phyloP scores from a whole-genome alignment of 2,797 vertebrate species.

The Chiloscyllium punctatum region DNA sequence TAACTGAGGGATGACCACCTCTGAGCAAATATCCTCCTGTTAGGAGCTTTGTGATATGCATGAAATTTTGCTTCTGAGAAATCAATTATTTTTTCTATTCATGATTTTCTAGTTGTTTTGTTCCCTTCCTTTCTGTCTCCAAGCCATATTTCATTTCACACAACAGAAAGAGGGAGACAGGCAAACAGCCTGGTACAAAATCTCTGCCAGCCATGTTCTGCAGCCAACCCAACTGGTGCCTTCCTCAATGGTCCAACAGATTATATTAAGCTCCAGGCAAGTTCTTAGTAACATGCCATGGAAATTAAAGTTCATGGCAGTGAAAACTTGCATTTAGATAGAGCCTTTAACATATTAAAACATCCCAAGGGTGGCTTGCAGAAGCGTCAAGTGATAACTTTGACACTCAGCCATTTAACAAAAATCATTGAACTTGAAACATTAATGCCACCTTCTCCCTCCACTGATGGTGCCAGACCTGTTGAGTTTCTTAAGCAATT shows the following conservation, averaged over 20 bases:
- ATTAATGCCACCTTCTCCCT: too few species aligned
- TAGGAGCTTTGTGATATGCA: not conserved
- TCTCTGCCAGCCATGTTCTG: constrained; percentile 25
- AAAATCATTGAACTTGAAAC: too few species aligned
- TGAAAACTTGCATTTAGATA: not conserved
- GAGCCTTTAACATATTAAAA: not conserved
- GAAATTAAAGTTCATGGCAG: not conserved
- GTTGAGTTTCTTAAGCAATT: too few species aligned
- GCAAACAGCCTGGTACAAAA: not conserved
- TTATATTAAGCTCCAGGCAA: not conserved
- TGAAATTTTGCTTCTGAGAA: not conserved
- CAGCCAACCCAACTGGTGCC: constrained; percentile 28
- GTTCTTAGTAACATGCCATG: not conserved
- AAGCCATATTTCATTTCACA: not conserved
- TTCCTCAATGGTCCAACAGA: not conserved
- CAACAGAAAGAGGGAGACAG: not conserved
- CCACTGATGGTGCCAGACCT: too few species aligned
- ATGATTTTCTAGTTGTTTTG: not conserved
- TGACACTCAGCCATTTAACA: not conserved
- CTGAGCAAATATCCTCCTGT: not conserved
- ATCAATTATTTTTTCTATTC: not conserved
- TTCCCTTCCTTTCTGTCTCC: not conserved
- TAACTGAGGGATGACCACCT: not conserved
- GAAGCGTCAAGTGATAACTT: not conserved
- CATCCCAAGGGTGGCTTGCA: not conserved